Base-by-base conservation (phyloP, 2,113 vertebrate genomes). In the Rostratula benghalensis region DNA sequence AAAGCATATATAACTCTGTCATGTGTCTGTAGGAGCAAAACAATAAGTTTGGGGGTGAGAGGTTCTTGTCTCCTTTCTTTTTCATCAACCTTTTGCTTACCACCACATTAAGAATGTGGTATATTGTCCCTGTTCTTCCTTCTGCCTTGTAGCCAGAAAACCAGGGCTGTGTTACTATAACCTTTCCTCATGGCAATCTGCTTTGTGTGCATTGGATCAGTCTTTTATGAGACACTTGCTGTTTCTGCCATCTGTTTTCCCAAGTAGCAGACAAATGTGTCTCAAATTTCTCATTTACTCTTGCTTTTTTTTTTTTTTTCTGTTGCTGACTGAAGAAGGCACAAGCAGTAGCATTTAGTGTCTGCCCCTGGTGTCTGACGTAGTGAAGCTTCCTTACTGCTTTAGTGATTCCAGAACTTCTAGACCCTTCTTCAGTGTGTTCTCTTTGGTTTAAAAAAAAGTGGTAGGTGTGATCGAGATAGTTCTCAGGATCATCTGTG, bases 111-210 rank as follows among this genome's bases (percentile, higher is more conserved):
- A 46, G 22, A 51, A 25, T 39, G 12, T 51, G 9, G 80, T 77
- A 3, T 5, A 18, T 69, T 83, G n/a, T 39, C 10, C n/a, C 13
- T 68, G 7, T 65, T 28, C 23, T 70, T 51, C 41, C 19, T 33
- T 59, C 31, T 60, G 3, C 30, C 7, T 0, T 24, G 54, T 25
- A 53, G 20, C 18, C 24, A 22, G 20, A 50, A 75, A 61, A 35
- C 3, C 10, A 35, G 20, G 17, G 3, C 31, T 70, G 0, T 41
- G 60, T n/a, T 87, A 4, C 18, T 83, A 0, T 9, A 65, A 31
- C 12, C 8, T 45, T 57, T 81, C 13, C 20, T 81, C 7, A 2
- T 5, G 39, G 51, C 65, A 33, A 27, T 68, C 45, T 63, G 2
- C 31, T 69, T 9, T 73, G 7, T 54, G 27, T 59, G 51, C 54